Conservation (phyloP, 2,888 invertebrate genomes). For the Megastigmus dorsalis region DNA sequence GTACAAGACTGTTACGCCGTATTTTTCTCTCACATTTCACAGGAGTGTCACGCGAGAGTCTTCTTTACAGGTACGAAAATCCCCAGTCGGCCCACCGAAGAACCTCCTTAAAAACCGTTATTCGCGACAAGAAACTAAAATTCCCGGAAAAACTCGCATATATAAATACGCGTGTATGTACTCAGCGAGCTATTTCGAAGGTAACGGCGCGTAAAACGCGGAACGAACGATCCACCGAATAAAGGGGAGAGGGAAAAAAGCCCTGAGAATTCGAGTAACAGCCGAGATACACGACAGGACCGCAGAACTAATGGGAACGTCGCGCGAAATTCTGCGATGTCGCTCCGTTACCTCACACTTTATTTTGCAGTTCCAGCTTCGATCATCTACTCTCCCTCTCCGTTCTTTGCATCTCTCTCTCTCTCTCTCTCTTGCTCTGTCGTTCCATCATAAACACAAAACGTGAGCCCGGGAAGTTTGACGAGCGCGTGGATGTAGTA, state of each 20-base stretch:
- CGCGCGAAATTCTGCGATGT: not conserved
- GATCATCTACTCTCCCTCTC: not conserved
- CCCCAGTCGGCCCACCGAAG: no score
- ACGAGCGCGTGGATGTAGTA: not conserved
- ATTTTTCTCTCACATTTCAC: no score
- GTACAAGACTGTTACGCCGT: no score
- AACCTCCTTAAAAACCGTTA: no score
- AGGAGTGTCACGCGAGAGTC: no score
- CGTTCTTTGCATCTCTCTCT: not conserved
- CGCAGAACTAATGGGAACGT: constrained; percentile 34
- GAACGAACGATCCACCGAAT: constrained; percentile 17
- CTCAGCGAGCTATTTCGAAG: no score
- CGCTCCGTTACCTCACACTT: constrained; percentile 15
- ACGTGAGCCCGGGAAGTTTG: not conserved
- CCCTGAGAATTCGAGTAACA: not conserved
- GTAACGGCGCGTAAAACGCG: not conserved
- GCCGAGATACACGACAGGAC: not conserved
- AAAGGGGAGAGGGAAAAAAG: not conserved
- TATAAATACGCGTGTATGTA: no score
- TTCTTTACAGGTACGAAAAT: no score
- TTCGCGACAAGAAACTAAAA: no score
- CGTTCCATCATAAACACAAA: constrained; percentile 9
- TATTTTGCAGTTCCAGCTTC: constrained; percentile 16
- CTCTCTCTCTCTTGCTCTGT: not conserved
- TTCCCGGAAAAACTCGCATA: no score